phyloP scores from a whole-genome alignment of 2,888 invertebrate genomes.

The Lithophane semibrunnea region DNA sequence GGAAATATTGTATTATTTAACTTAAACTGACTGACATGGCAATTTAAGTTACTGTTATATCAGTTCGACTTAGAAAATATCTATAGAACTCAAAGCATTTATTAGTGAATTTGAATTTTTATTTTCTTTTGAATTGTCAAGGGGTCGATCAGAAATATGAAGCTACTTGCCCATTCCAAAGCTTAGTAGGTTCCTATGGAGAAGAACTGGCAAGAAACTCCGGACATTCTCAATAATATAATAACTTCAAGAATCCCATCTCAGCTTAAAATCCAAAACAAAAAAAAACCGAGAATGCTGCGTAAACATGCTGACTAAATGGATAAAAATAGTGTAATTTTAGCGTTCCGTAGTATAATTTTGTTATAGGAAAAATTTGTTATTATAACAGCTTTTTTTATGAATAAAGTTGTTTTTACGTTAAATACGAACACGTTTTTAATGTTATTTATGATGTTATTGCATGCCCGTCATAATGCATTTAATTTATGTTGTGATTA shows the following conservation, averaged over 20 bases:
- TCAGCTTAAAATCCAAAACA: no score
- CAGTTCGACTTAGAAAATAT: neutral
- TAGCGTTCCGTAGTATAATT: neutral
- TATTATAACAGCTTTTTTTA: neutral
- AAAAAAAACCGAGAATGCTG: neutral
- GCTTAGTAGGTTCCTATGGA: neutral
- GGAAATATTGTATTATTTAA: neutral
- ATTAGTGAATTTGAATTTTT: neutral
- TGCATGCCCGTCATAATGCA: no score
- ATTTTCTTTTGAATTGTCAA: neutral
- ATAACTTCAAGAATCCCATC: no score
- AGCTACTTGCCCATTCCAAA: neutral
- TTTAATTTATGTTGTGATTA: no score
- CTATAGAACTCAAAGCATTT: neutral
- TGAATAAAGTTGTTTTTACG: no score
- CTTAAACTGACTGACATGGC: no score
- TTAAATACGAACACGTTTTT: no score
- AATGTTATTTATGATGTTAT: no score
- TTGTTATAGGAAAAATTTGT: neutral
- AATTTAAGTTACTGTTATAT: neutral
- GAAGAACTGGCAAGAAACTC: neutral
- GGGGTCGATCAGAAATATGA: no score
- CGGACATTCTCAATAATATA: neutral
- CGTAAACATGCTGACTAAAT: neutral
- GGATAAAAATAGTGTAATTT: no score